Evolutionary conservation across 1,140 invertebrate genomes (phyloP).

Genomic region (Heliconius congener): DNA sequence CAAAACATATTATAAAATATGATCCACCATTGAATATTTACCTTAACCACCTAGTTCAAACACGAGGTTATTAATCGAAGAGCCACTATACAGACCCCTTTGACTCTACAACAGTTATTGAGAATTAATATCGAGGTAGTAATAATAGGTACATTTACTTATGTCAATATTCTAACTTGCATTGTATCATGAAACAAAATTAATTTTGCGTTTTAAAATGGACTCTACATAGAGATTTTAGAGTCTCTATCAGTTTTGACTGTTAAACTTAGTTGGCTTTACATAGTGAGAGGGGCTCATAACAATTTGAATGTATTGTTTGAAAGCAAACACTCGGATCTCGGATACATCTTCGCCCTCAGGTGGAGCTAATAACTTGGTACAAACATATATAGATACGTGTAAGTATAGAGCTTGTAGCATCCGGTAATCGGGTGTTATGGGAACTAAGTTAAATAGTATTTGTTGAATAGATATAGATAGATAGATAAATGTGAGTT

Average conservation of each 20-base stretch:
- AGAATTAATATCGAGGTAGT: constrained; percentile 38
- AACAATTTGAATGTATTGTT: constrained; percentile 68
- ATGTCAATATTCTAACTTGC: constrained; percentile 38
- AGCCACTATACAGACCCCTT: constrained; percentile 20
- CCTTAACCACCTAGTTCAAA: neutral
- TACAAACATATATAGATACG: constrained; percentile 9
- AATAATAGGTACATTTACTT: constrained; percentile 43
- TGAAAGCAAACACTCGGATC: constrained; percentile 64
- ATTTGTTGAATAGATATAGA: neutral
- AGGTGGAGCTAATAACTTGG: constrained; percentile 70
- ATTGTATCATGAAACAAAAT: constrained; percentile 27
- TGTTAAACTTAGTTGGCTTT: constrained; percentile 29
- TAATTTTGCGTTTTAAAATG: neutral
- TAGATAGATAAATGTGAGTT: neutral
- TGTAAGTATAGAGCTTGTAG: constrained; percentile 26
- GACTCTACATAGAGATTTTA: neutral
- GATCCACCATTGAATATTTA: neutral
- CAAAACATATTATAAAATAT: neutral
- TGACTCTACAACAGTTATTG: constrained; percentile 22
- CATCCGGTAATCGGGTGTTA: constrained; percentile 35
- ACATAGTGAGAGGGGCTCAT: constrained; percentile 48
- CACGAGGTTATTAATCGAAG: constrained; percentile 4
- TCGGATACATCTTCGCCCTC: constrained; percentile 57
- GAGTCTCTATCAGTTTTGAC: neutral
- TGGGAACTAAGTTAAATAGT: constrained; percentile 17